Conservation (phyloP, 2,113 vertebrate species). For the Silurus meridionalis region DNA sequence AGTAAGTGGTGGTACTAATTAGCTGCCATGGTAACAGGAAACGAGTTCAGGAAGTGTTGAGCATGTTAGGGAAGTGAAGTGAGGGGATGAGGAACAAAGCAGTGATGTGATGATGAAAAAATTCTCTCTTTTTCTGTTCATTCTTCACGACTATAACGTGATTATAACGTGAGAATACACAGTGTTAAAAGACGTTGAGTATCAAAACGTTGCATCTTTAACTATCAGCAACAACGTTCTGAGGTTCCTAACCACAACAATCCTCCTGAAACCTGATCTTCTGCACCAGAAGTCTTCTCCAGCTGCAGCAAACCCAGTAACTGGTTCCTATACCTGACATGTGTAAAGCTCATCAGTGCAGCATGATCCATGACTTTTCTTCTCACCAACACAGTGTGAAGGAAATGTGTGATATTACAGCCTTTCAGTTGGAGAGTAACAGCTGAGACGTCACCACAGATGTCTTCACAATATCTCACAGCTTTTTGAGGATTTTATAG, state of each 20-base stretch:
- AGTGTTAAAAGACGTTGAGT: neutral
- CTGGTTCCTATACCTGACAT: neutral
- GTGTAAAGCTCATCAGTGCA: neutral
- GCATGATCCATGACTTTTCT: neutral
- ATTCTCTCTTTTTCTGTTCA: neutral
- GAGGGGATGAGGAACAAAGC: neutral
- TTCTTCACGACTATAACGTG: neutral
- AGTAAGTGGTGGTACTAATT: neutral
- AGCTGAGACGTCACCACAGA: neutral
- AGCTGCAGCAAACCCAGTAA: neutral
- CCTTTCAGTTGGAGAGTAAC: neutral
- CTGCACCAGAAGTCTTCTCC: neutral
- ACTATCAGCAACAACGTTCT: neutral
- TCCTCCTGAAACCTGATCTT: neutral
- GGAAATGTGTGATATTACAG: neutral
- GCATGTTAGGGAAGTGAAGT: neutral
- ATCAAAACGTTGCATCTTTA: neutral
- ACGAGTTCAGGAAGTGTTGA: neutral
- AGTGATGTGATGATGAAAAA: neutral
- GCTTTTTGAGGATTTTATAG: neutral
- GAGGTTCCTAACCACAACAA: neutral
- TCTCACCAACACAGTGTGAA: neutral
- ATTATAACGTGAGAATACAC: no score
- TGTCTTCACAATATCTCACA: neutral
- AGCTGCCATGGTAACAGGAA: neutral